A percentile compares a stretch with the other conserved stretches of the same genome.
These are phyloP conservation scores for Diloba caeruleocephala DNA, from an alignment of 2,888 invertebrate species.

Conservation along the genomic window DNA sequence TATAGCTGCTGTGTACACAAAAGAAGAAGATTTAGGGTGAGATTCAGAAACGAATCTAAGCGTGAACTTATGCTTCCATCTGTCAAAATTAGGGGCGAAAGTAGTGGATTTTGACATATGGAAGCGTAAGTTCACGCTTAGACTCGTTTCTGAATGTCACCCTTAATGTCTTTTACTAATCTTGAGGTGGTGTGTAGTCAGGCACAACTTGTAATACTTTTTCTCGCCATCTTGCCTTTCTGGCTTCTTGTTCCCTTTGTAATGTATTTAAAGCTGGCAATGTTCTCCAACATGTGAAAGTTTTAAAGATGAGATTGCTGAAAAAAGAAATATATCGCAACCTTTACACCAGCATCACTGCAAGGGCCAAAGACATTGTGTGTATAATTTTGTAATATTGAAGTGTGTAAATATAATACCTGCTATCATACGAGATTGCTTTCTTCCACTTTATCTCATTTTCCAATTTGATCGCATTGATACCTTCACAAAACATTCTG, in stretches of 20 bases:
- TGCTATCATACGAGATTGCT: conserved; percentile 82
- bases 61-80: no score
- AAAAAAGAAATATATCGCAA: conserved; percentile 47
- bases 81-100: no score
- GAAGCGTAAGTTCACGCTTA: no score
- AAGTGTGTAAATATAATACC: conserved; percentile 64
- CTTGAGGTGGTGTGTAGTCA: conserved; percentile 90
- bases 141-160: no score
- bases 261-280: conserved; percentile 90
- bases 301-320: conserved; percentile 80
- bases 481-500: conserved; percentile 82
- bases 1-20: no score
- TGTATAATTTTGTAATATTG: no score
- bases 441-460: conserved; percentile 82
- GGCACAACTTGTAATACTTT: conserved; percentile 92
- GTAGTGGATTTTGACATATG: no score
- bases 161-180: conserved; percentile 61
- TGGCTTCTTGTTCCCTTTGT: conserved; percentile 91
- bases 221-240: conserved; percentile 91
- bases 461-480: conserved; percentile 79
- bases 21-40: no score
- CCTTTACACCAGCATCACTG: no score
- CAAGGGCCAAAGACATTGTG: no score
- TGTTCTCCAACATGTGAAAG: conserved; percentile 89
- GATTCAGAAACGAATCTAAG: no score